phyloP scores from a whole-genome alignment of 2,797 vertebrate genomes.

The Poeciliopsis turneri region DNA sequence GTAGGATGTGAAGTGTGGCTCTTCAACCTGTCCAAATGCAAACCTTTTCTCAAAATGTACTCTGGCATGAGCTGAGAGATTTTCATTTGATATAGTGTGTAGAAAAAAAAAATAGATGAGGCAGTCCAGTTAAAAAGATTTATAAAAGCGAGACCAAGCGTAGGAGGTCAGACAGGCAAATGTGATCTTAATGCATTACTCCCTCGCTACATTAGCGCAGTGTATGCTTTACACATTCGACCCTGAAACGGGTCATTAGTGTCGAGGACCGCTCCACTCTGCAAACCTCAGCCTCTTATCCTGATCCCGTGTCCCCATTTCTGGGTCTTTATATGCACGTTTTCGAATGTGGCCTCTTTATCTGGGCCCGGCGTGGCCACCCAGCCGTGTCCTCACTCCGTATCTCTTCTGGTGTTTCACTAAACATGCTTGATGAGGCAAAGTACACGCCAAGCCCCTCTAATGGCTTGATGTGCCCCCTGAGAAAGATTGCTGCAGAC shows the following conservation, averaged over 20 bases:
- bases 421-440: conserved; percentile 83
- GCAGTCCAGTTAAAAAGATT: conserved; percentile 61
- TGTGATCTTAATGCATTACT: conserved; percentile 59
- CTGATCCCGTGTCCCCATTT: conserved; percentile 36
- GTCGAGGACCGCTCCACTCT: conserved; percentile 47
- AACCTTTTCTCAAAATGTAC: background rate
- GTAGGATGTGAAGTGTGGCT: background rate
- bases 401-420: conserved; percentile 69
- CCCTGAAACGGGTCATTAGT: conserved; percentile 72
- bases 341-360: conserved; percentile 51
- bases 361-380: conserved; percentile 42
- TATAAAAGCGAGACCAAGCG: conserved; percentile 53
- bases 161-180: conserved; percentile 60
- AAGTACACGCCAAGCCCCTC: conserved; percentile 71
- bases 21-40: background rate
- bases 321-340: conserved; percentile 37
- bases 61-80: background rate
- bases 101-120: conserved; percentile 24
- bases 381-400: conserved; percentile 60
- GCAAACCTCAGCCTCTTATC: conserved; percentile 30
- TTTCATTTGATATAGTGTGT: background rate
- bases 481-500: conserved; percentile 74
- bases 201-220: conserved; percentile 50
- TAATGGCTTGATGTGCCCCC: conserved; percentile 75
- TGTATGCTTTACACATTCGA: conserved; percentile 69